A percentile compares a stretch with the other conserved stretches of the same genome.
These are phyloP conservation scores for Coilia nasus DNA, from an alignment of 2,797 vertebrate species.

Conservation along the genomic window DNA sequence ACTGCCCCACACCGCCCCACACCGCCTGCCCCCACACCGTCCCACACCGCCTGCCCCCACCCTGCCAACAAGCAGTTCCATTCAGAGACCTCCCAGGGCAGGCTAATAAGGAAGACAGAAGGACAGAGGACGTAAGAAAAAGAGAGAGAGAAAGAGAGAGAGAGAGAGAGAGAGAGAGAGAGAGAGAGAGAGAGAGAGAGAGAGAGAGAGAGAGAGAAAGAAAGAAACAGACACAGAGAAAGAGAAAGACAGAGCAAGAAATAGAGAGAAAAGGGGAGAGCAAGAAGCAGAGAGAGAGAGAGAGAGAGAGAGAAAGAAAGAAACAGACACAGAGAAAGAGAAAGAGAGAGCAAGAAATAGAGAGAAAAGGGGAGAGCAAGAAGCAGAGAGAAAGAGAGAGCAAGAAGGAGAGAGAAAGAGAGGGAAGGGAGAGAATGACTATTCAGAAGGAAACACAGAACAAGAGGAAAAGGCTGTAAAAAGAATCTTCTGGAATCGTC, in stretches of 20 bases:
- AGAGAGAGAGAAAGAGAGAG: background rate
- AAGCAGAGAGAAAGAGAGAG: background rate
- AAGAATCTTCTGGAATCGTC: conserved; percentile 44
- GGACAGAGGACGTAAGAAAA: conserved; percentile 2
- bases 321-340: background rate
- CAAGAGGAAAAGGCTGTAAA: background rate
- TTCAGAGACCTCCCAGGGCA: conserved; percentile 51
- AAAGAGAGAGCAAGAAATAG: background rate
- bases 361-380: background rate
- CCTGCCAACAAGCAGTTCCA: conserved; percentile 57
- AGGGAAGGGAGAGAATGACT: background rate
- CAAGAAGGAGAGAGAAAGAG: background rate
- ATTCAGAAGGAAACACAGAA: background rate
- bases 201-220: conserved; percentile 4
- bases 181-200: background rate
- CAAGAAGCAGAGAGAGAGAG: background rate
- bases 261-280: no score
- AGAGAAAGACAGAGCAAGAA: no score
- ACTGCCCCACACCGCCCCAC: no score
- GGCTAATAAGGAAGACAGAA: conserved; percentile 46
- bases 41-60: no score
- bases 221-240: no score
- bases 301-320: background rate
- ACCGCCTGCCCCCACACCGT: no score
- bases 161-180: background rate